A percentile compares a stretch with the other conserved stretches of the same genome.
These are phyloP conservation scores for Acanthopleura granulata DNA, from an alignment of 2,888 invertebrate species.

Conservation along the genomic window DNA sequence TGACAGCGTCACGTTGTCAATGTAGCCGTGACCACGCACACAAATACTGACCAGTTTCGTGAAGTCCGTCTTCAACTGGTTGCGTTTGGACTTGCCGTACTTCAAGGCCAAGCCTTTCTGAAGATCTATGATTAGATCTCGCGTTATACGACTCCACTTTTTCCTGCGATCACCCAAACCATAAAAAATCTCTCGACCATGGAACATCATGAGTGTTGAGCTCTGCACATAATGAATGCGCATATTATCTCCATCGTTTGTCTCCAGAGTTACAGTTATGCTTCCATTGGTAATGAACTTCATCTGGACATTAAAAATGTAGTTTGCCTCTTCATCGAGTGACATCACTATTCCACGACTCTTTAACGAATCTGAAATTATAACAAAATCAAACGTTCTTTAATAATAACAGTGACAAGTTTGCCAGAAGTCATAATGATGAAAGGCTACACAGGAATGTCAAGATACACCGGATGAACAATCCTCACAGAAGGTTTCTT, in stretches of 20 bases:
- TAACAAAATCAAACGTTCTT: constrained; percentile 16
- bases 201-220: constrained; percentile 80
- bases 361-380: constrained; percentile 46
- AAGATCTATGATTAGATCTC: constrained; percentile 90
- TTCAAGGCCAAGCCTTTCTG: constrained; percentile 82
- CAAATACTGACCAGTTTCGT: constrained; percentile 51
- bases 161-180: constrained; percentile 76
- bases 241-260: constrained; percentile 75
- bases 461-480: too few species aligned
- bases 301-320: constrained; percentile 77
- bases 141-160: constrained; percentile 83
- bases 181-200: constrained; percentile 83
- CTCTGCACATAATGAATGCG: constrained; percentile 87
- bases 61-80: constrained; percentile 42
- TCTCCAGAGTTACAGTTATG: constrained; percentile 83
- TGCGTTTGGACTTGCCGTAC: constrained; percentile 45
- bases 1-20: constrained; percentile 64
- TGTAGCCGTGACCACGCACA: constrained; percentile 62
- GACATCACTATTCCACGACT: constrained; percentile 72
- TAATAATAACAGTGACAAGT: too few species aligned
- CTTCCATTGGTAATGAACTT: constrained; percentile 84
- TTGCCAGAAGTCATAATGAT: too few species aligned
- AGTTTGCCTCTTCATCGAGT: constrained; percentile 79
- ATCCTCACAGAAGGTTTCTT: too few species aligned
- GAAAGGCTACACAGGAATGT: too few species aligned